Evolutionary conservation across 2,797 vertebrate species (phyloP), one percentile per base, ranked within the genome.

Genomic region (Pipistrellus pipistrellus): DNA sequence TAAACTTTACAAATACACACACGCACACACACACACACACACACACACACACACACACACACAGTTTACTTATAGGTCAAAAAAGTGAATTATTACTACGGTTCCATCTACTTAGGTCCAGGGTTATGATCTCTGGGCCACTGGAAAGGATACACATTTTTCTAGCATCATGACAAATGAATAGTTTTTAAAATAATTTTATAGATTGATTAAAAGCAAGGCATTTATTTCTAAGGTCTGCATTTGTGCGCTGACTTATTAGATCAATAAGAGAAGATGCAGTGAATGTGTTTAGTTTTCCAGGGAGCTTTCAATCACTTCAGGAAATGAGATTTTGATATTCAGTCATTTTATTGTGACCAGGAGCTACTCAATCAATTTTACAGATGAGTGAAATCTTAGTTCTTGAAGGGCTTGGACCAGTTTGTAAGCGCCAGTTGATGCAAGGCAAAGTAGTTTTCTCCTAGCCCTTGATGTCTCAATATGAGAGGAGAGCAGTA

Each of bases 111-210:
- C 8, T 75, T 82, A 62, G 71, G 53, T 72, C 55, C 32, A 57
- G 48, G 38, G 12, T 75, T 32, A 78, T 66, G 27, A 64, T 85
- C 27, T 66, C 46, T 51, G 53, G 21, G 9, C 13, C 80, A 69
- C 21, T 55, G 51, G 75, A 82, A 90, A 83, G 51, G 38, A 46
- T 15, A 51, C 18, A 81, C 8, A 73, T 72, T 94, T 95, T 80
- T 81, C 27, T 51, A 85, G 32, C 25, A 7, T 53, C 41, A 85
- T 44, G 23, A 53, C 44, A 75, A 88, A 78, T 46, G 27, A 77
- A 38, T 93, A 71, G 13, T 14, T 64, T 90, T 88, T 66, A n/a
- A 12, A 27, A 87, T 90, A 4, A 5, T 75, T 85, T 84, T 66
- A 38, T 81, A 77, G 53, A 76, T 41, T 64, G 44, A 30, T 32